A percentile compares a stretch with the other conserved stretches of the same genome.
phyloP scores from a whole-genome alignment of 2,797 vertebrate genomes.

The Gobionotothen gibberifrons region DNA sequence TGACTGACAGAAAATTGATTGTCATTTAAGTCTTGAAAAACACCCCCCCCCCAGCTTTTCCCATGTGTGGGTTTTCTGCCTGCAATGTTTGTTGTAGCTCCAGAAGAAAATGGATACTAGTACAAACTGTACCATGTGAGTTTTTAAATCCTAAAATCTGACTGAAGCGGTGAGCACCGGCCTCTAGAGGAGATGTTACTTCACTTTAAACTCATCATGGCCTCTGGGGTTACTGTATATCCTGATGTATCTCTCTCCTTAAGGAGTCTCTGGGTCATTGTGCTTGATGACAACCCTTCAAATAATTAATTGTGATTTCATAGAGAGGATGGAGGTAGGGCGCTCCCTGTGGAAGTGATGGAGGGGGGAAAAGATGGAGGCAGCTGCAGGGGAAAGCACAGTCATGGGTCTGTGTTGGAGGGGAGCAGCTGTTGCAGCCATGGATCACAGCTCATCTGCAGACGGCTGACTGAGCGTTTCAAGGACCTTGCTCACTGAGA shows the following conservation, averaged over 20 bases:
- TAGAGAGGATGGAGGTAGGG: constrained; percentile 49
- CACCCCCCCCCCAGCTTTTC: background rate
- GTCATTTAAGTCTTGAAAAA: background rate
- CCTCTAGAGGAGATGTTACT: constrained; percentile 37
- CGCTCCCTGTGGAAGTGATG: constrained; percentile 55
- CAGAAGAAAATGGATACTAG: background rate
- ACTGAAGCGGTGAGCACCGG: constrained; percentile 35
- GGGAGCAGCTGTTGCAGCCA: constrained; percentile 75
- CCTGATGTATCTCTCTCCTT: constrained; percentile 43
- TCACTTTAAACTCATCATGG: constrained; percentile 29
- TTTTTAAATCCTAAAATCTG: constrained; percentile 23
- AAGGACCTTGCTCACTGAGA: constrained; percentile 50
- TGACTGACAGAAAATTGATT: background rate
- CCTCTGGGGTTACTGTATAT: constrained; percentile 44
- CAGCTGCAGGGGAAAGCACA: constrained; percentile 62
- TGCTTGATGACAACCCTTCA: constrained; percentile 47
- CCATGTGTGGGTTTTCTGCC: background rate
- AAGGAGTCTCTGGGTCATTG: constrained; percentile 37
- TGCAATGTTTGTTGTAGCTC: too few relatives aligned
- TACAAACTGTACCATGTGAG: background rate
- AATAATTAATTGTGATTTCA: constrained; percentile 71
- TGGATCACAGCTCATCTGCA: constrained; percentile 73
- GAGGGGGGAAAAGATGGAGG: constrained; percentile 9
- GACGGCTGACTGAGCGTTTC: constrained; percentile 63
- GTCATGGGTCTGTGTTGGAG: constrained; percentile 44